Percentiles rank a stretch among this genome's conserved stretches.
phyloP scores from a whole-genome alignment of 2,113 vertebrate genomes.

The Rana temporaria region DNA sequence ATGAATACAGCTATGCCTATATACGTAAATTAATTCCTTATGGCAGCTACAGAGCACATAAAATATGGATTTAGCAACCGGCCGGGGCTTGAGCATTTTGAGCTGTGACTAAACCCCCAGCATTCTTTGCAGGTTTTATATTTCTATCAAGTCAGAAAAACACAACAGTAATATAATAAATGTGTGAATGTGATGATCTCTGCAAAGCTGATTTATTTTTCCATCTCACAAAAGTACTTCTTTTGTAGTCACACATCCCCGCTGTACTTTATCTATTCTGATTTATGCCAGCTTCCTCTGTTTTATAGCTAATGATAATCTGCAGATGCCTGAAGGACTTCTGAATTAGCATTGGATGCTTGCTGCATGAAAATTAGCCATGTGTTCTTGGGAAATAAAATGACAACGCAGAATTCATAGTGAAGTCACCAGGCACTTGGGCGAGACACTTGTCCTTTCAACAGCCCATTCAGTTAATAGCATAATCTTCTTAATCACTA shows the following conservation, averaged over 20 bases:
- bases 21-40: too few relatives aligned
- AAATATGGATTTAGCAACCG: too few relatives aligned
- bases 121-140: neutral
- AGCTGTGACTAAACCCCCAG: too few relatives aligned
- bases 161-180: neutral
- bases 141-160: neutral
- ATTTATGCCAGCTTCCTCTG: constrained; percentile 14
- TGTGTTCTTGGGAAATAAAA: constrained; percentile 4
- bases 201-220: neutral
- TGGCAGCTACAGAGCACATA: too few relatives aligned
- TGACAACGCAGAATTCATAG: neutral
- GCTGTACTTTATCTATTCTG: constrained; percentile 14
- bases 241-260: neutral
- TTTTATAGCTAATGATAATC: constrained; percentile 20
- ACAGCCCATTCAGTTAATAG: neutral
- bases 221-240: neutral
- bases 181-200: neutral
- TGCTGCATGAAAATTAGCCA: constrained; percentile 22
- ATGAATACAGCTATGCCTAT: too few relatives aligned
- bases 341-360: neutral
- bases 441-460: neutral
- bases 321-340: constrained; percentile 10
- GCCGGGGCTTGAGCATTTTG: too few relatives aligned
- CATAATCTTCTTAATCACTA: neutral
- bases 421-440: neutral